phyloP scores from a whole-genome alignment of 2,888 invertebrate genomes.

The Elaeidobius kamerunicus region DNA sequence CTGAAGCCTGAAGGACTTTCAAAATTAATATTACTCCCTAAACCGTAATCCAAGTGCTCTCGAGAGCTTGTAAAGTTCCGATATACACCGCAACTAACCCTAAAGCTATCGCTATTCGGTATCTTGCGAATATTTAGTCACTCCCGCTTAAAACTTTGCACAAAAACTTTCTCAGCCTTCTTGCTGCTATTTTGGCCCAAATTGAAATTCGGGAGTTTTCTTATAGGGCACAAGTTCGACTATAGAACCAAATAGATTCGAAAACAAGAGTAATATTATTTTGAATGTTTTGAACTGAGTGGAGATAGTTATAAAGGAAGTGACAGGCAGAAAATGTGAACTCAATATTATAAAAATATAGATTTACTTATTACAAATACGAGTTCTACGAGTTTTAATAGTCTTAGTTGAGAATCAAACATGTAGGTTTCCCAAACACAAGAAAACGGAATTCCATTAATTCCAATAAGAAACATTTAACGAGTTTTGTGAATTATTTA shows the following conservation, averaged over 20 bases:
- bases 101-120: background rate
- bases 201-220: background rate
- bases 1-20: background rate
- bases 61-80: background rate
- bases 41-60: background rate
- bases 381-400: background rate
- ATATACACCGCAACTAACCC: background rate
- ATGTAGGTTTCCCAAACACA: background rate
- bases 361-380: too few species aligned
- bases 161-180: background rate
- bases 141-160: background rate
- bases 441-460: background rate
- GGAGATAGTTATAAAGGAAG: too few species aligned
- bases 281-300: too few species aligned
- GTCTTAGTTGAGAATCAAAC: background rate
- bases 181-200: too few species aligned
- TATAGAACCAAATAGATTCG: background rate
- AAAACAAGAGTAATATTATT: background rate
- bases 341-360: too few species aligned
- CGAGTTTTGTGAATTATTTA: background rate
- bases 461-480: background rate
- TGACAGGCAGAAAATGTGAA: too few species aligned
- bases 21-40: background rate
- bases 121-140: background rate
- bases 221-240: background rate